These are phyloP conservation scores for Auanema sp. DNA, from an alignment of 2,888 invertebrate species.

Conservation along the genomic window DNA sequence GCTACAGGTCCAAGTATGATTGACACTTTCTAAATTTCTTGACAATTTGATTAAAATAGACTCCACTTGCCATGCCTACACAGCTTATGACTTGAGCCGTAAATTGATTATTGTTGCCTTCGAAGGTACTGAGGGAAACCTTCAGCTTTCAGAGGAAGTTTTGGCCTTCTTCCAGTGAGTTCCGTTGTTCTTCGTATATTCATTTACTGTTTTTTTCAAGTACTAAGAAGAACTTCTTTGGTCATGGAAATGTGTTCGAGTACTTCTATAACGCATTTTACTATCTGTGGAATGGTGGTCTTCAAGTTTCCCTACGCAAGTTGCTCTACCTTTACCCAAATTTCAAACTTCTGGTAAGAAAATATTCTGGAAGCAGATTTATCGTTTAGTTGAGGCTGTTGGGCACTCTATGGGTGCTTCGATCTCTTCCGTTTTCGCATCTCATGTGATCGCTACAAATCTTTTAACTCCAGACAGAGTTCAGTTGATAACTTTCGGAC, in stretches of 20 bases:
- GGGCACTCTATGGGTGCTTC: conserved; percentile 46
- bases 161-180: conserved; percentile 21
- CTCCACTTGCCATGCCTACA: conserved; percentile 24
- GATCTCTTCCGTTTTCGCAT: conserved; percentile 40
- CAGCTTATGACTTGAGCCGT: conserved; percentile 20
- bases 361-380: not conserved
- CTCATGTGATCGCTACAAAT: conserved; percentile 27
- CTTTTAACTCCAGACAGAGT: conserved; percentile 29
- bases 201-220: conserved; percentile 5
- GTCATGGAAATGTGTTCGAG: conserved; percentile 34
- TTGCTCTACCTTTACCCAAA: conserved; percentile 34
- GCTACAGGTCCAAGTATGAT: not conserved
- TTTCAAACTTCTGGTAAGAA: conserved; percentile 34
- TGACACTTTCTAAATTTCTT: not conserved
- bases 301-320: conserved; percentile 22
- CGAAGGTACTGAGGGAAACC: conserved; percentile 23
- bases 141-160: conserved; percentile 24
- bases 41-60: conserved; percentile 2
- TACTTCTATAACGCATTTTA: conserved; percentile 46
- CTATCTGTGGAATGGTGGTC: conserved; percentile 33
- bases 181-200: not conserved
- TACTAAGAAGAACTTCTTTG: conserved; percentile 23
- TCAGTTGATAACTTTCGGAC: conserved; percentile 44
- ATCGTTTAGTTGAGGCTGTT: conserved; percentile 5
- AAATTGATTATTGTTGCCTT: conserved; percentile 31